Evolutionary conservation across 1,140 invertebrate species (phyloP).

Genomic region (Eubasilissa regina): DNA sequence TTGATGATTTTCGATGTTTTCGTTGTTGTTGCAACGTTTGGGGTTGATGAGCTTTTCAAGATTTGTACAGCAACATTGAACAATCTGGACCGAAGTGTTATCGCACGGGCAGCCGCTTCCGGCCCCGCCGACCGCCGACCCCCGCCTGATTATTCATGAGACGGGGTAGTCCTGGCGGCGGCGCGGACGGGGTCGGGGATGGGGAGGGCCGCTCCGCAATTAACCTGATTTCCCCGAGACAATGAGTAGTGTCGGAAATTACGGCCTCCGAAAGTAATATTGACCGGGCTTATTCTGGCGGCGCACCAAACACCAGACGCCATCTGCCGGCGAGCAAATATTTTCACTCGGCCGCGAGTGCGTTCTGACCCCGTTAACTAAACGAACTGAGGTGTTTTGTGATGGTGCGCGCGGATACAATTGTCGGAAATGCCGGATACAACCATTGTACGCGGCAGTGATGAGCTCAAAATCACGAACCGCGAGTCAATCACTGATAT

Average conservation of each 20-base stretch:
- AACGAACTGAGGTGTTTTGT: too few species aligned
- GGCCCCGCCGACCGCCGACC: neutral
- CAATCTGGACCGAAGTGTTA: too few species aligned
- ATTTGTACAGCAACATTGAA: too few species aligned
- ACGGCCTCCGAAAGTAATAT: slow-evolving; percentile 26
- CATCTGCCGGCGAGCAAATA: neutral
- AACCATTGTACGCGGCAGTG: too few species aligned
- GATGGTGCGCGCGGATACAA: neutral
- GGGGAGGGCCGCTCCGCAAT: slow-evolving; percentile 4
- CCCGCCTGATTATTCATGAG: slow-evolving; percentile 20
- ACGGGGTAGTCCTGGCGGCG: neutral
- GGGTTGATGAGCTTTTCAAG: too few species aligned
- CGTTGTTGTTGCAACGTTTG: too few species aligned
- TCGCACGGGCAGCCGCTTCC: neutral
- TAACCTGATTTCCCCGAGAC: slow-evolving; percentile 32
- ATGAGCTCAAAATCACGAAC: too few species aligned
- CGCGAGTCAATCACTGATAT: too few species aligned
- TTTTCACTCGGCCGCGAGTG: too few species aligned
- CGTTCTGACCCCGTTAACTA: neutral
- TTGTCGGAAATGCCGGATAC: neutral
- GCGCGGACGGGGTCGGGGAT: too few species aligned
- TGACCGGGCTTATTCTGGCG: neutral
- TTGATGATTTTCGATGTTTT: too few species aligned
- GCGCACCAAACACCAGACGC: slow-evolving; percentile 3
- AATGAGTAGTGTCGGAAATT: slow-evolving; percentile 15